Evolutionary conservation across 2,797 vertebrate species (phyloP), one percentile per base, ranked within the genome.

Genomic region (Heliangelus exortis): DNA sequence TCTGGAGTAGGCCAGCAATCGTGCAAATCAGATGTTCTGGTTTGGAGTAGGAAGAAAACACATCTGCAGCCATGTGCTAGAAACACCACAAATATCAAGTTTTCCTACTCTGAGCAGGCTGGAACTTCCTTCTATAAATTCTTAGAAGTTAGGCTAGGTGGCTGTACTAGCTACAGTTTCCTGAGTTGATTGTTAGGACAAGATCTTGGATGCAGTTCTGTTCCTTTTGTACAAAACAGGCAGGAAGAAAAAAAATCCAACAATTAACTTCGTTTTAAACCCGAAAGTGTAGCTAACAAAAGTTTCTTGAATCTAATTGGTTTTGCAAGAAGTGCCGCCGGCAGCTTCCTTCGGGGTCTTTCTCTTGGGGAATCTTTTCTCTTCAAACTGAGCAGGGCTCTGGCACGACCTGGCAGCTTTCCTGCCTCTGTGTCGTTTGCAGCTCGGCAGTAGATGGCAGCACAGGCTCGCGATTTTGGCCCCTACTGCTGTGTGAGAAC

Each of bases 391-490:
- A 33, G 45, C 19, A 12, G 57, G 19, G 15, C 34, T 36, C 19
- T 41, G n/a, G 23, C 26, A 5, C 0, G 51, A 5, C 12, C 28
- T 23, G 36, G 48, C 29, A 23, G 48, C 2, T 1, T 54, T 87
- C 31, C 47, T 15, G 47, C 71, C 21, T 4, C 62, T 59, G 65
- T 33, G 55, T 14, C 33, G 3, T 21, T 7, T 5, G 1, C 43
- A 48, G 62, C 13, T 57, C 3, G 48, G 62, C 96, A 6, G 66
- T 74, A 96, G 96, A n/a, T 90, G 96, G 96, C 95, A 94, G 96
- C 91, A 95, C 17, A 10, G 61, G 58, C 66, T 47, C 31, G 12
- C 12, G 5, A 4, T 54, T 92, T 23, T 28, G 65, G 50, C 36
- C 18, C 20, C 39, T 12, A 29, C 47, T 73, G 68, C 21, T 58